These are phyloP conservation scores for Aplysia californica DNA, from an alignment of 1,140 invertebrate genomes.

Conservation along the genomic window DNA sequence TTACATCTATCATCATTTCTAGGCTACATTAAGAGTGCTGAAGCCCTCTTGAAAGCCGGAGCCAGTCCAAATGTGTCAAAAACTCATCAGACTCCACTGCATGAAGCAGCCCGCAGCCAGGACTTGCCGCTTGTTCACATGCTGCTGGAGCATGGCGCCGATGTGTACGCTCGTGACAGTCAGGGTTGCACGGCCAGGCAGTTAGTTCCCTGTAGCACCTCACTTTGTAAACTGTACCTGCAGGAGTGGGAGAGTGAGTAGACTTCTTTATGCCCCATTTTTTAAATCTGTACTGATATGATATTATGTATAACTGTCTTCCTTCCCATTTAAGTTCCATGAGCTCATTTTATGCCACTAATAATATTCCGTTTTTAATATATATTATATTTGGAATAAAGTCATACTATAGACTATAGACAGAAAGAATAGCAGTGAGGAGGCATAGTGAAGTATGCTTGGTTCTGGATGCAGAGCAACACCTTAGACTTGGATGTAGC, in stretches of 20 bases:
- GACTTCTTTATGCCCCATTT: background rate
- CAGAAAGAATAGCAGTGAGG: background rate
- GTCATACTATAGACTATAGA: background rate
- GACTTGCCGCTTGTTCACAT: constrained; percentile 32
- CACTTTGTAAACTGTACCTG: constrained; percentile 33
- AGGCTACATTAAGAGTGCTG: too few relatives aligned
- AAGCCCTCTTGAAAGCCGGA: constrained; percentile 36
- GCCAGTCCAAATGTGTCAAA: constrained; percentile 60
- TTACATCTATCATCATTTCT: too few relatives aligned
- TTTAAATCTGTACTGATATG: too few relatives aligned
- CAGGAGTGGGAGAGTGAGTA: constrained; percentile 52
- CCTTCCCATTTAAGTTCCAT: background rate
- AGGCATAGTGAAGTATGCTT: background rate
- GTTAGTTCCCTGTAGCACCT: constrained; percentile 38
- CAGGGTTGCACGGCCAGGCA: constrained; percentile 38
- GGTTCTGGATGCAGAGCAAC: too few relatives aligned
- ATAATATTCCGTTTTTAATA: background rate
- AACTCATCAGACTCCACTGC: constrained; percentile 59
- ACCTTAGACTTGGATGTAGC: too few relatives aligned
- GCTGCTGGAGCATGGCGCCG: constrained; percentile 52
- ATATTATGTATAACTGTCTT: background rate
- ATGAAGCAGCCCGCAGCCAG: constrained; percentile 51
- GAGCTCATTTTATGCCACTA: background rate
- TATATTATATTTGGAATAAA: background rate
- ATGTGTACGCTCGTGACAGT: constrained; percentile 45